Evolutionary conservation across 2,113 vertebrate species (phyloP), one percentile per base, ranked within the genome.

Genomic region (Nothoprocta perdicaria): DNA sequence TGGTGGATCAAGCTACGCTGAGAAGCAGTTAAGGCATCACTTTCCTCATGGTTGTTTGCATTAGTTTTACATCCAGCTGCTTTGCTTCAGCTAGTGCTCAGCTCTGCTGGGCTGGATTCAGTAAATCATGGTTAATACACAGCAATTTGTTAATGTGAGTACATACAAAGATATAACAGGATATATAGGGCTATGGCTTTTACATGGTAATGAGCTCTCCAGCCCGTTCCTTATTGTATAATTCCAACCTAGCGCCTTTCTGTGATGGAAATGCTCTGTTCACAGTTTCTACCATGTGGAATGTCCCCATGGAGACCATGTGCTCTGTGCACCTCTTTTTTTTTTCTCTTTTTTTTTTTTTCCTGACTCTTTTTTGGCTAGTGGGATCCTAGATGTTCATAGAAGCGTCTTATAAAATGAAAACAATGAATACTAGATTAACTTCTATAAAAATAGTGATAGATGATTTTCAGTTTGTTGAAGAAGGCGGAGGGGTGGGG

Each of bases 71-170:
- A 88, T 84, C 88, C 94, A 94, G 90, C 88, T 95, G 92, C 94
- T 95, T 94, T 91, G 67, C 62, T 90, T 90, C 90, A 92, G 80
- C 94, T 72, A 29, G 52, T 93, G 89, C 94, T 58, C n/a, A 11
- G 72, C 78, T 89, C 75, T 94, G 88, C 81, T 89, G 72, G 62
- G 68, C 87, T 94, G 7, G 0, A 61, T 66, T 91, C 96, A 80
- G 90, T 96, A 96, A 97, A 96, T 96, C 94, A 92, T 26, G 62
- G 80, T 91, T 94, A 96, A 96, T 96, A 96, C 95, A 95, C 89
- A 95, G 86, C 92, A 77, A 96, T 96, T 96, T 94, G 82, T 96
- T 97, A 96, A 96, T 92, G 79, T 41, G 8, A 71, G 6, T 38
- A 77, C 33, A 16, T 81, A 58, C 72, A 82, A 83, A 93, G 94